phyloP scores from a whole-genome alignment of 2,888 invertebrate species.

The Ophonus ardosiacus region DNA sequence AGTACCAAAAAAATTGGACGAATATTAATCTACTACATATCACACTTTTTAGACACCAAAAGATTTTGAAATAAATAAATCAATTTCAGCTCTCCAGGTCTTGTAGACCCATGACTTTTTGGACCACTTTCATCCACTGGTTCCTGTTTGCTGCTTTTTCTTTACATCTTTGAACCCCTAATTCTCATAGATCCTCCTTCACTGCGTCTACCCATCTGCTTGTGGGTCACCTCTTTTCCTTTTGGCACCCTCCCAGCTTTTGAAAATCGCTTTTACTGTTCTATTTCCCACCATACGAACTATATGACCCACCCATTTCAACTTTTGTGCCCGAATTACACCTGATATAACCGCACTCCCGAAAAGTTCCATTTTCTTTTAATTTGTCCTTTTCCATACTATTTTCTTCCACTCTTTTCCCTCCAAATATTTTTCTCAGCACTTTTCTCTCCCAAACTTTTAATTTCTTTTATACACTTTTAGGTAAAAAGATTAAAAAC shows the following conservation, averaged over 20 bases:
- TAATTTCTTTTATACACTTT: no score
- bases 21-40: no score
- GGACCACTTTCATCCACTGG: background rate
- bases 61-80: no score
- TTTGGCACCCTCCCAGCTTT: background rate
- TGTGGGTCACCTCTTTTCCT: background rate
- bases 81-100: no score
- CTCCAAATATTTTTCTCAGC: no score
- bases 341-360: background rate
- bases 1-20: no score
- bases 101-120: no score
- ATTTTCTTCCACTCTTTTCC: background rate
- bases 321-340: background rate
- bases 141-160: background rate
- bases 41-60: no score
- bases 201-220: background rate
- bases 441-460: no score
- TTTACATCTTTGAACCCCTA: background rate
- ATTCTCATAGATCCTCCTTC: background rate
- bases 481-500: no score
- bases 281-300: background rate
- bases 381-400: background rate
- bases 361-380: no score
- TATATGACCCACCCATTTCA: no score
- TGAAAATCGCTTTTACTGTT: background rate